Evolutionary conservation across 2,113 vertebrate genomes (phyloP).

Genomic region (Harpagus bidentatus): DNA sequence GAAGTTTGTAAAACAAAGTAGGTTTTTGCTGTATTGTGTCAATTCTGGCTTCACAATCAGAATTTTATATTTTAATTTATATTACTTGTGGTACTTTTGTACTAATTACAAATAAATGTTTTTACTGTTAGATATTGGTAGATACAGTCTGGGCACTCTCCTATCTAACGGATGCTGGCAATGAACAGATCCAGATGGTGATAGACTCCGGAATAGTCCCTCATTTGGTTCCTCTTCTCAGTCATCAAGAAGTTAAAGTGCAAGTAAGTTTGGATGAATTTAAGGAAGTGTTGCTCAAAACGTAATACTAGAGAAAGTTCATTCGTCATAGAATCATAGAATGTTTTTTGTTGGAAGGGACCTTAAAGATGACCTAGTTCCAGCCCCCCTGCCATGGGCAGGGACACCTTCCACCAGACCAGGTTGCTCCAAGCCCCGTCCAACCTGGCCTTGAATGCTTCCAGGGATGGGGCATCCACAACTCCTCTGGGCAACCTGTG

Average conservation of each 20-base stretch:
- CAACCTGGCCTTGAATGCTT: no score
- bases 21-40: background rate
- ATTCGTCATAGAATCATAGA: no score
- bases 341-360: no score
- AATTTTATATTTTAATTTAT: background rate
- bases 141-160: slow-evolving; percentile 99
- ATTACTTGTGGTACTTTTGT: background rate
- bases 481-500: no score
- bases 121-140: slow-evolving; percentile 86
- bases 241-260: slow-evolving; percentile 99
- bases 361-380: no score
- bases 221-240: slow-evolving; percentile 95
- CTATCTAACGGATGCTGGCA: slow-evolving; percentile 97
- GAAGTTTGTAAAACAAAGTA: background rate
- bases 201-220: slow-evolving; percentile 97
- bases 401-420: no score
- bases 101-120: background rate
- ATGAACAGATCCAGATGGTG: slow-evolving; percentile 99
- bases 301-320: background rate
- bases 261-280: slow-evolving; percentile 76
- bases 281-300: background rate
- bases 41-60: background rate
- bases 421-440: no score
- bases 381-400: no score
- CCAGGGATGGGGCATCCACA: no score